Base-by-base conservation (phyloP, 1,140 invertebrate genomes). In the Nephotettix cincticeps region DNA sequence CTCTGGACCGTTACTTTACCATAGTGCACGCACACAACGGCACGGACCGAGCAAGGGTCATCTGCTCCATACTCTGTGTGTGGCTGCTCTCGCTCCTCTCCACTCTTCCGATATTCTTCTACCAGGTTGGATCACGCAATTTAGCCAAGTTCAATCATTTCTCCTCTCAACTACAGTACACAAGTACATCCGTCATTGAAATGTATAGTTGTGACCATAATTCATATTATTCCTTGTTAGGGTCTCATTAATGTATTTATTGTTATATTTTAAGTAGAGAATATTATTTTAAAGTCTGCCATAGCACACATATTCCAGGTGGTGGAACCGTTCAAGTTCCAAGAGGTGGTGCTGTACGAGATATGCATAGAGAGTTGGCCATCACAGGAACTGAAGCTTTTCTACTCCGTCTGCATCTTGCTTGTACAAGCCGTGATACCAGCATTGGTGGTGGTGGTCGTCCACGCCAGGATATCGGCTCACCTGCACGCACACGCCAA, bases 351-450 rank as follows among this genome's bases (percentile, higher is more conserved):
- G 2, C 61, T 81, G 6, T 82, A 81, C 71, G 77, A 82, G 47
- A 77, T 76, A 25, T 85, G 83, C 72, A 76, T 81, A 1, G 83
- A 85, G 74, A 72, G 77, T 6, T 85, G 83, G 82, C 81, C 83
- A 1, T 75, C 75, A 0, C 73, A 75, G 9, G 75, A 78, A 27
- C 79, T 82, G 47, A 84, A 85, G 73, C 76, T 82, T 6, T 76
- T 80, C 0, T 87, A 87, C 77, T 82, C 83, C 1, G 80, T 86
- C 13, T 80, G 80, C 6, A 80, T 84, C 1, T 78, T 87, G 70
- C 73, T 87, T 30, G 79, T 86, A n/a, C 85, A 86, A 75, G 85
- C 87, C 69, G 78, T 87, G 30, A 80, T 86, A 14, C 86, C 86
- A 0, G 83, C 85, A 43, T 73, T 83, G 19, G 85, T 86, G 14